phyloP scores from a whole-genome alignment of 2,797 vertebrate genomes.

The Platalea minor region DNA sequence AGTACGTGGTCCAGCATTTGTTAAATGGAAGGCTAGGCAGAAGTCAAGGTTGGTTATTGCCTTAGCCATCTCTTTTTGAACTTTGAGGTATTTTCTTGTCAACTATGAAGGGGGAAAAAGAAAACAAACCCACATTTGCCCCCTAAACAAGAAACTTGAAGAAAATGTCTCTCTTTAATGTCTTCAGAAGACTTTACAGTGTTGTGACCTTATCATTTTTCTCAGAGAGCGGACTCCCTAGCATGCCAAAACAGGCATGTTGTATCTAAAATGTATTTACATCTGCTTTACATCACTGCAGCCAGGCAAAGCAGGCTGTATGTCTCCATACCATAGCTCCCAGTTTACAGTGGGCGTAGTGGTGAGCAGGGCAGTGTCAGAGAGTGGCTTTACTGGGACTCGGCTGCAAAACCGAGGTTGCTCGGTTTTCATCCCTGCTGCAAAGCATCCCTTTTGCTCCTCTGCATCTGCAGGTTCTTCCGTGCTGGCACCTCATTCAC shows the following conservation, averaged over 20 bases:
- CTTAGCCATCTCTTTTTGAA: neutral
- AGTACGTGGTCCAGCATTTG: accelerated
- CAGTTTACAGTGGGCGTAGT: too few species aligned
- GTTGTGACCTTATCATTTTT: neutral
- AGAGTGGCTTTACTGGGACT: neutral
- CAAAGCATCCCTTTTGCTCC: neutral
- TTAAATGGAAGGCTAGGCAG: neutral
- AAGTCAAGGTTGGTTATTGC: neutral
- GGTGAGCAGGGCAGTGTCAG: neutral
- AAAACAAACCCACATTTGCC: neutral
- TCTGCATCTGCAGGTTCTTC: neutral
- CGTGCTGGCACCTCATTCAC: accelerated
- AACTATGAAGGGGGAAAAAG: neutral
- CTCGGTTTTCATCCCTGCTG: neutral
- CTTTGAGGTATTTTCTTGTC: neutral
- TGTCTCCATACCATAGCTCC: neutral
- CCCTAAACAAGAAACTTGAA: neutral
- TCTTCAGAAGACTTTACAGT: neutral
- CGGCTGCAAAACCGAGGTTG: neutral
- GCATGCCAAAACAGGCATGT: neutral
- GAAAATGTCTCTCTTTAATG: neutral
- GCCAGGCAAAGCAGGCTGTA: neutral
- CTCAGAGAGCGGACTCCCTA: neutral
- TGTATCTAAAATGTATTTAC: neutral
- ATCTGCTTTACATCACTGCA: neutral